Base-by-base conservation (phyloP, 2,113 vertebrate species). In the Pseudois nayaur region DNA sequence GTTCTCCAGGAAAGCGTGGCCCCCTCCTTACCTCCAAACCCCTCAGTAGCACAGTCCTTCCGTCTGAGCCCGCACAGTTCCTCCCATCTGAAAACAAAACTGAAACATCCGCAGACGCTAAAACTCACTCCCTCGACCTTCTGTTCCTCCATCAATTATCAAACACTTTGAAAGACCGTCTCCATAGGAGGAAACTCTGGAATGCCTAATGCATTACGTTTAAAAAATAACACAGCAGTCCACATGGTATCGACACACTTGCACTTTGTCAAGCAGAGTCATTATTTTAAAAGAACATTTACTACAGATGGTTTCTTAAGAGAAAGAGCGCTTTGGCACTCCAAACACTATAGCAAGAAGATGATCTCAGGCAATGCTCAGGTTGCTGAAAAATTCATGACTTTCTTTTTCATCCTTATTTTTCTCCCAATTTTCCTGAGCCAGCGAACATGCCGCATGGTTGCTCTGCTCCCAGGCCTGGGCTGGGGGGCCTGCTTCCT, bases 381-480 rank as follows among this genome's bases (percentile, higher is more conserved):
- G 48, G 48, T 50, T 50, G 45, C 57, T 78, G 88, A 62, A 57
- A 85, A 31, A 40, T 27, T 79, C 19, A 25, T 6, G 40, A 21
- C 54, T 31, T 12, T 25, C 31, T 11, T 14, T 21, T 13, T 33
- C 3, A 1, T 21, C 1, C 3, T 14, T 14, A 17, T 2, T 52
- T 83, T 33, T 31, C 60, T 83, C 17, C 2, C 3, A 6, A 1
- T 82, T 87, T 54, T 81, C 29, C 71, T 9, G 89, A 43, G 40
- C 8, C 0, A 5, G 21, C 29, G 36, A 27, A 29, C 25, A 14
- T 0, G 5, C 8, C 0, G 3, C n/a, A 0, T 3, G 5, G 27
- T 1, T 0, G 5, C 27, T 12, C 13, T 29, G 8, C 13, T 8
- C 21, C 6, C 57, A 5, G 43, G 74, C 29, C 21, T 55, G 36